A percentile compares a stretch with the other conserved stretches of the same genome.
These are phyloP conservation scores for Schrankia costaestrigalis DNA, from an alignment of 2,888 invertebrate species.

Conservation along the genomic window DNA sequence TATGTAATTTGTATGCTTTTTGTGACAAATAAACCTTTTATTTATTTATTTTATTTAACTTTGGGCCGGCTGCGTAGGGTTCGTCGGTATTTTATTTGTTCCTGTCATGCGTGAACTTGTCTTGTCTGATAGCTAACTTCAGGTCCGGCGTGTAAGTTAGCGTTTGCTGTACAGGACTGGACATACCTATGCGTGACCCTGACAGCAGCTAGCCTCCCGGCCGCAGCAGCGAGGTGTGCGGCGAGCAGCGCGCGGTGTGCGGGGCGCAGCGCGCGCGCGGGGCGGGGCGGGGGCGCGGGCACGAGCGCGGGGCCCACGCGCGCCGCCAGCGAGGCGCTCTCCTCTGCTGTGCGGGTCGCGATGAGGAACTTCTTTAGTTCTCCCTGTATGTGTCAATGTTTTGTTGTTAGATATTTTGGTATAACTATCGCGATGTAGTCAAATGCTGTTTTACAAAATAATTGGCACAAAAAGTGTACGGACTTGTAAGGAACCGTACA, in stretches of 20 bases:
- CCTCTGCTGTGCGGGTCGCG: conserved; percentile 80
- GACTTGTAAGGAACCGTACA: too few relatives aligned
- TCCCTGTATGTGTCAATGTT: conserved; percentile 83
- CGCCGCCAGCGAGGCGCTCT: conserved; percentile 46
- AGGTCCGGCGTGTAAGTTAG: conserved; percentile 60
- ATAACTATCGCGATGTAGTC: too few relatives aligned
- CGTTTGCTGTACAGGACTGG: conserved; percentile 79
- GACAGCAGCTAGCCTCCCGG: conserved; percentile 27
- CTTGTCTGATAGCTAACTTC: conserved; percentile 30
- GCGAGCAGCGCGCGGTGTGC: conserved; percentile 85
- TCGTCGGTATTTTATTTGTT: too few relatives aligned
- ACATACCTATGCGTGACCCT: conserved; percentile 9
- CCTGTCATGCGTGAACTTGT: too few relatives aligned
- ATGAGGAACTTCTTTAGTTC: conserved; percentile 94
- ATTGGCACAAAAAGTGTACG: too few relatives aligned
- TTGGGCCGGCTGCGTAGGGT: too few relatives aligned
- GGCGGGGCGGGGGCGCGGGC: conserved; percentile 19
- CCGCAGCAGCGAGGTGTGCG: conserved; percentile 89
- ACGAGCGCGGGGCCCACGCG: conserved; percentile 43
- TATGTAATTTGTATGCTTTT: too few relatives aligned
- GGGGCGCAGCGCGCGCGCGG: conserved; percentile 80
- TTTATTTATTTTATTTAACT: too few relatives aligned
- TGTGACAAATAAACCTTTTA: too few relatives aligned
- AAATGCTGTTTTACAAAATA: too few relatives aligned
- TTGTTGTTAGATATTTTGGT: not conserved